Evolutionary conservation across 1,140 invertebrate genomes (phyloP).

Genomic region (Teleopsis dalmanni): DNA sequence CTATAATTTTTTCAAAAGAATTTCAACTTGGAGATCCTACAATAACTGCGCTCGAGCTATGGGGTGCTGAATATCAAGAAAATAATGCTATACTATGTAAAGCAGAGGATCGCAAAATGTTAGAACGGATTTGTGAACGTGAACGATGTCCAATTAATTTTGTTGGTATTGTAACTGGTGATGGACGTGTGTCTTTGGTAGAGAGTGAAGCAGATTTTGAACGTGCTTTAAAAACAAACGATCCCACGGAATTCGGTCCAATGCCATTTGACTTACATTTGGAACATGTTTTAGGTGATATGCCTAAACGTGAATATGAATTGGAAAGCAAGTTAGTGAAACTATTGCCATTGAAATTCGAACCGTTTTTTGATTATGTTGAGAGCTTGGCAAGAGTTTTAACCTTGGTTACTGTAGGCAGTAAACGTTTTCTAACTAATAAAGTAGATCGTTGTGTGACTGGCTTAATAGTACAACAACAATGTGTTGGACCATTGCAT

Average conservation of each 20-base stretch:
- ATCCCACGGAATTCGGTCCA: conserved; percentile 24
- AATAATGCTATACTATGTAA: conserved; percentile 81
- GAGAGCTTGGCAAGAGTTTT: conserved; percentile 74
- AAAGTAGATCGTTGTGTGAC: conserved; percentile 94
- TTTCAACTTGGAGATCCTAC: conserved; percentile 93
- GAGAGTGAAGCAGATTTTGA: conserved; percentile 52
- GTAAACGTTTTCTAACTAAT: conserved; percentile 92
- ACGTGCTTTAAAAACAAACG: conserved; percentile 32
- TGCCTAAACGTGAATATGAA: conserved; percentile 52
- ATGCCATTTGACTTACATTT: conserved; percentile 77
- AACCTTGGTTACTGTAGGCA: conserved; percentile 81
- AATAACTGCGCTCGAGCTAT: conserved; percentile 85
- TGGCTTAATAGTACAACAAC: conserved; percentile 93
- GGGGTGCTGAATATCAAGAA: conserved; percentile 98
- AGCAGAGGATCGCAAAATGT: conserved; percentile 53
- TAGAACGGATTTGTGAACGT: conserved; percentile 67
- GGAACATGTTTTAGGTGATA: conserved; percentile 74
- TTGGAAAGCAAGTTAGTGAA: conserved; percentile 41
- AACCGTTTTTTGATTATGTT: conserved; percentile 44
- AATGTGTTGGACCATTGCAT: conserved; percentile 94
- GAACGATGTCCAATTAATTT: conserved; percentile 90
- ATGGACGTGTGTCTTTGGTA: conserved; percentile 70
- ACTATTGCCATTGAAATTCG: conserved; percentile 13
- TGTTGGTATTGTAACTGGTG: conserved; percentile 85
- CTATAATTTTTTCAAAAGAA: conserved; percentile 77